phyloP scores from a whole-genome alignment of 2,113 vertebrate genomes.

The Pholis gunnellus region DNA sequence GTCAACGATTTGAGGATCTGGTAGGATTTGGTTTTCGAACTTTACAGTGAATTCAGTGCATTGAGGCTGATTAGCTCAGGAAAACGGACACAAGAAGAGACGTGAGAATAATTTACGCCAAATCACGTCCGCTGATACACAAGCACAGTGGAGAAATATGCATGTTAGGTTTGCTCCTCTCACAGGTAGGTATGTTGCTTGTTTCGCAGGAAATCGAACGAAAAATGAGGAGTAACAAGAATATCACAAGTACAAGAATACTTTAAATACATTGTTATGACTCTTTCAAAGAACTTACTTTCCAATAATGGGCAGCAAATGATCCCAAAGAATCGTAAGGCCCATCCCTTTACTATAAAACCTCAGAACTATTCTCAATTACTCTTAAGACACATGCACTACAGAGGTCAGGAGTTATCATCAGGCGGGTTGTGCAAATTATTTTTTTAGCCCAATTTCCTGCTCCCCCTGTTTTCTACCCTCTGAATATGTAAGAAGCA shows the following conservation, averaged over 20 bases:
- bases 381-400: background rate
- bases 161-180: background rate
- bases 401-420: background rate
- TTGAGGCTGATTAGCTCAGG: background rate
- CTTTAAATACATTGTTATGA: background rate
- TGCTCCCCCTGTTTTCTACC: background rate
- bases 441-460: background rate
- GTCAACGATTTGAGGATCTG: background rate
- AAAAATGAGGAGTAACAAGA: background rate
- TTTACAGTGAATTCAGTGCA: background rate
- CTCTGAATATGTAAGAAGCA: background rate
- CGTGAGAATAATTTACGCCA: background rate
- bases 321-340: background rate
- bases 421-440: background rate
- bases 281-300: background rate
- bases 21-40: background rate
- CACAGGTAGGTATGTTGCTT: background rate
- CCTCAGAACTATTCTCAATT: background rate
- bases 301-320: background rate
- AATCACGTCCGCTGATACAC: slow-evolving; percentile 8
- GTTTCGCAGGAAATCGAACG: background rate
- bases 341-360: background rate
- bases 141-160: background rate
- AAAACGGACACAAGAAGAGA: background rate
- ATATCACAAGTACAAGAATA: background rate